Conservation (phyloP, 2,888 invertebrate species). For the Lymantria monacha region DNA sequence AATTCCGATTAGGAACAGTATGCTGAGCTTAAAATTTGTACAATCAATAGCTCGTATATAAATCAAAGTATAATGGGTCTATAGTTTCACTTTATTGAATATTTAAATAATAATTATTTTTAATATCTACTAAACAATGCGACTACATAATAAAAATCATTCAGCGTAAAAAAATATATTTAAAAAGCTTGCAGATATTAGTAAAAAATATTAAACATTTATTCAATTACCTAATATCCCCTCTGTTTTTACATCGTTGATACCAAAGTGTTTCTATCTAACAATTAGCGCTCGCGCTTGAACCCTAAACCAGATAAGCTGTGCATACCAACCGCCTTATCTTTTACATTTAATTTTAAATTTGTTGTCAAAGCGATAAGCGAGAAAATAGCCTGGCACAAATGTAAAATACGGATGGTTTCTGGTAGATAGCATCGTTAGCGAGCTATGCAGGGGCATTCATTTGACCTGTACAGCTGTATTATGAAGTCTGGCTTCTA, state of each 20-base stretch:
- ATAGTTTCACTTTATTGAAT: no score
- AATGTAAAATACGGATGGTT: constrained; percentile 11
- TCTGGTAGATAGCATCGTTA: constrained; percentile 28
- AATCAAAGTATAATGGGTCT: no score
- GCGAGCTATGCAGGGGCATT: constrained; percentile 35
- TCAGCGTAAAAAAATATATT: not conserved
- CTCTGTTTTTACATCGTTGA: constrained; percentile 14
- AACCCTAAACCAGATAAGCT: constrained; percentile 53
- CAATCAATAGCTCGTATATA: no score
- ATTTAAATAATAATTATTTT: no score
- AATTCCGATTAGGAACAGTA: no score
- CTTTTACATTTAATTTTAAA: constrained; percentile 32
- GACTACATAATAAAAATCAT: not conserved
- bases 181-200: not conserved
- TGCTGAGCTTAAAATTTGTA: no score
- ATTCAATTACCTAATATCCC: constrained; percentile 5
- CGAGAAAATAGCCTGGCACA: constrained; percentile 17
- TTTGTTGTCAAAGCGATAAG: constrained; percentile 24
- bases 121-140: no score
- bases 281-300: constrained; percentile 59
- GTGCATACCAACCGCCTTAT: constrained; percentile 39
- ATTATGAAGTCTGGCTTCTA: constrained; percentile 32
- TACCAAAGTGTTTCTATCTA: constrained; percentile 40
- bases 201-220: not conserved
- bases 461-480: constrained; percentile 22